These are phyloP conservation scores for Vanacampus margaritifer DNA, from an alignment of 2,113 vertebrate genomes.

Conservation along the genomic window DNA sequence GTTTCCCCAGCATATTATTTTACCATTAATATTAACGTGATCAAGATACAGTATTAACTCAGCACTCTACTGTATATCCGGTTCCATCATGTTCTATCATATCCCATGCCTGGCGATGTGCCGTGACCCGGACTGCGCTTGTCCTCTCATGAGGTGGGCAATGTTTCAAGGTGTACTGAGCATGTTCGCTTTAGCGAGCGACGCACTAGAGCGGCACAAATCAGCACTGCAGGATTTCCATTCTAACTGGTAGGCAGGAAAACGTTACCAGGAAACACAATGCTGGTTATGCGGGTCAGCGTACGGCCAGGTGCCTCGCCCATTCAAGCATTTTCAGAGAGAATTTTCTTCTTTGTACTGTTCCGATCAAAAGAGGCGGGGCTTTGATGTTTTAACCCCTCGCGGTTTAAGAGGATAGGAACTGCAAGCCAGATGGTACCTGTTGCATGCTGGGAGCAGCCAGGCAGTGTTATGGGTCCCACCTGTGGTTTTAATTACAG, in stretches of 20 bases:
- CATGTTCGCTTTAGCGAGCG: constrained; percentile 46
- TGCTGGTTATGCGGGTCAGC: constrained; percentile 35
- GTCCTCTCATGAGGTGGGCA: constrained; percentile 48
- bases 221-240: constrained; percentile 53
- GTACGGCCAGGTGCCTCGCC: constrained; percentile 43
- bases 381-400: constrained; percentile 77
- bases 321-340: constrained; percentile 44
- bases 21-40: background rate
- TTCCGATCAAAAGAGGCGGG: constrained; percentile 65
- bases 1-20: too few relatives aligned
- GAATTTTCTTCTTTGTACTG: constrained; percentile 52
- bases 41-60: too few relatives aligned
- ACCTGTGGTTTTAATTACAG: constrained; percentile 80
- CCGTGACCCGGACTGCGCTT: constrained; percentile 39
- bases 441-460: constrained; percentile 72
- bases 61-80: background rate
- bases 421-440: constrained; percentile 73
- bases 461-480: constrained; percentile 66
- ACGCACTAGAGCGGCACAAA: constrained; percentile 48
- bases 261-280: constrained; percentile 22
- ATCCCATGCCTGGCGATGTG: constrained; percentile 30
- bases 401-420: constrained; percentile 51
- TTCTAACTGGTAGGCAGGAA: constrained; percentile 39
- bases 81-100: background rate
- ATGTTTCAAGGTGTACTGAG: constrained; percentile 57